A percentile compares a stretch with the other conserved stretches of the same genome.
These are phyloP conservation scores for Lepidochrysops patricia DNA, from an alignment of 2,888 invertebrate genomes.

Conservation along the genomic window DNA sequence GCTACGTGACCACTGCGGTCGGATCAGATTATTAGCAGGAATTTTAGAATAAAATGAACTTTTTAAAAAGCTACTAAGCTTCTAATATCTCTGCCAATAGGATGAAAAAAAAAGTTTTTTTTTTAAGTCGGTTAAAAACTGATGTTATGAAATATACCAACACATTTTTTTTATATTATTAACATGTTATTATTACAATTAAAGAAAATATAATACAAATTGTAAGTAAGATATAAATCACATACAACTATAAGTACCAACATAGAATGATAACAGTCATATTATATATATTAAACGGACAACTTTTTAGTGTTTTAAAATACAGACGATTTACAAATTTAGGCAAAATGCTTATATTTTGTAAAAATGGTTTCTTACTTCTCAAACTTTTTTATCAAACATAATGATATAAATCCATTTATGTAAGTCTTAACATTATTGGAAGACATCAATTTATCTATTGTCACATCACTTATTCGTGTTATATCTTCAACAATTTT, in stretches of 20 bases:
- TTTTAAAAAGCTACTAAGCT: no score
- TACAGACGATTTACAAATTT: background rate
- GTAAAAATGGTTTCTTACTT: background rate
- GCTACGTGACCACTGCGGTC: no score
- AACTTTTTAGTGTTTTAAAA: background rate
- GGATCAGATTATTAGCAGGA: no score
- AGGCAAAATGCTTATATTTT: background rate
- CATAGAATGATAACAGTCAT: slow-evolving; percentile 5
- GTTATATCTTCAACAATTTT: background rate
- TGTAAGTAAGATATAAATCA: slow-evolving; percentile 25
- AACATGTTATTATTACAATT: slow-evolving; percentile 36
- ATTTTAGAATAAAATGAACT: no score
- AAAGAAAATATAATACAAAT: slow-evolving; percentile 23
- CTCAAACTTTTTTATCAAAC: no score
- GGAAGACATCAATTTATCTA: background rate
- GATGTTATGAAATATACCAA: background rate
- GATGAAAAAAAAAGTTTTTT: no score
- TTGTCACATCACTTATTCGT: no score
- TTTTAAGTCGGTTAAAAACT: no score
- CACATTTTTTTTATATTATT: slow-evolving; percentile 47
- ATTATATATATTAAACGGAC: background rate
- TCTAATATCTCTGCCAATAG: no score
- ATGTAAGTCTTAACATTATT: background rate
- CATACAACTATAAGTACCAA: slow-evolving; percentile 17
- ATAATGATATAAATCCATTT: background rate